Evolutionary conservation across 2,113 vertebrate genomes (phyloP).

Genomic region (Propithecus coquereli): DNA sequence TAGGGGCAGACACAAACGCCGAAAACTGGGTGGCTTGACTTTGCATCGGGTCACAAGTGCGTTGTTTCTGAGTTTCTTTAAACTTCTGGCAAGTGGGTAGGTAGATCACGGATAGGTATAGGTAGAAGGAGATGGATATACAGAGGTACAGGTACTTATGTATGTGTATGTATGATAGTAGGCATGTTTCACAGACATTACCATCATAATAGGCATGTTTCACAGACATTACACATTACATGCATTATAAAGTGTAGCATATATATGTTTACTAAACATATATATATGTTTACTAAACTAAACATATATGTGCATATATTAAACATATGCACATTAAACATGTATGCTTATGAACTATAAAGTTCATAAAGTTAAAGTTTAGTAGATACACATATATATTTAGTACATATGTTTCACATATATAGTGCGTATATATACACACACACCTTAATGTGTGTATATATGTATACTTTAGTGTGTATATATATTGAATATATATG

Average conservation of each 20-base stretch:
- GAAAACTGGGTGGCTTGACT: rapidly evolving
- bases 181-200: not conserved
- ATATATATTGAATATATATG: not conserved
- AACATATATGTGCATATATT: too few species aligned
- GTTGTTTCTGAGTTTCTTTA: not conserved
- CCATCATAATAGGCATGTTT: too few species aligned
- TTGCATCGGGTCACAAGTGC: rapidly evolving
- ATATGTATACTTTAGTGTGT: not conserved
- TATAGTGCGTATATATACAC: not conserved
- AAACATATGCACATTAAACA: too few species aligned
- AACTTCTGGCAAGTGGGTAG: not conserved
- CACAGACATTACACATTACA: not conserved
- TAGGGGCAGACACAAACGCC: too few species aligned
- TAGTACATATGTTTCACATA: not conserved
- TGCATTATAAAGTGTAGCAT: not conserved
- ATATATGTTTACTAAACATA: not conserved
- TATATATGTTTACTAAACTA: too few species aligned
- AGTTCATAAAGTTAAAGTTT: too few species aligned
- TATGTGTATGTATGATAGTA: not conserved
- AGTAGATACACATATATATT: not conserved
- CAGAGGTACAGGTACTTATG: too few species aligned
- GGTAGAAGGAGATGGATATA: too few species aligned
- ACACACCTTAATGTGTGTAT: not conserved
- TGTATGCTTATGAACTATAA: not conserved
- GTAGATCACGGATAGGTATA: not conserved